phyloP scores from a whole-genome alignment of 1,140 invertebrate species.

The Parasteatoda tepidariorum region DNA sequence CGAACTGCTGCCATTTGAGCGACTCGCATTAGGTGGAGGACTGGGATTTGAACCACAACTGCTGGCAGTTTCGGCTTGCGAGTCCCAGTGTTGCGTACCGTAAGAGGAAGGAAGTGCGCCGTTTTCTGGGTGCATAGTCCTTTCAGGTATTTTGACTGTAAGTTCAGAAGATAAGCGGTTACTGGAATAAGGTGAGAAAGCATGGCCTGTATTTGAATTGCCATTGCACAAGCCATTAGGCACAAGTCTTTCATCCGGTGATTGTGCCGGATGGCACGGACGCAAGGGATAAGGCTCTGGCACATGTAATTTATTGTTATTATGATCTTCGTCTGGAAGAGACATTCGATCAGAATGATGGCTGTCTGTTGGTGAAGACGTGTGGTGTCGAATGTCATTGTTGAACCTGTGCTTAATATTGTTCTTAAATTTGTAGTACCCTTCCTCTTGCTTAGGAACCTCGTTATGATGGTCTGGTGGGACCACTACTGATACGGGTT shows the following conservation, averaged over 20 bases:
- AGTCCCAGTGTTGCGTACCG: constrained; percentile 33
- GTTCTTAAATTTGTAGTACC: constrained; percentile 92
- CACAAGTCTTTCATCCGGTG: background rate
- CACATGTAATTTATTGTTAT: constrained; percentile 29
- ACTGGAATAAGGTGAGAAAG: constrained; percentile 18
- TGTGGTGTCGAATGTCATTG: constrained; percentile 65
- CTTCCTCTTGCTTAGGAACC: constrained; percentile 37
- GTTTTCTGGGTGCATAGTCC: background rate
- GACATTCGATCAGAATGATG: constrained; percentile 28
- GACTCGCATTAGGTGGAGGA: constrained; percentile 30
- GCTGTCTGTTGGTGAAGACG: constrained; percentile 25
- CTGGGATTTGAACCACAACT: constrained; percentile 60
- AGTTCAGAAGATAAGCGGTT: constrained; percentile 9
- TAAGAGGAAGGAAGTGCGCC: background rate
- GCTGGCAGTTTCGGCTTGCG: constrained; percentile 56
- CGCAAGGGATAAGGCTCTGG: background rate
- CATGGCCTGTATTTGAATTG: constrained; percentile 14
- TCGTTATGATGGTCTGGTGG: background rate
- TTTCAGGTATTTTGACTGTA: constrained; percentile 48
- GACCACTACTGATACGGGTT: background rate
- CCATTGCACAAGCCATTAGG: background rate
- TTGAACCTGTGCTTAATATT: constrained; percentile 90
- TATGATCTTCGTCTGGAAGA: constrained; percentile 46
- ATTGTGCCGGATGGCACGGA: background rate
- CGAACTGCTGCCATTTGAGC: constrained; percentile 54